Evolutionary conservation across 2,888 invertebrate species (phyloP), one percentile per base, ranked within the genome.

Genomic region (Zaprionus lineosus): DNA sequence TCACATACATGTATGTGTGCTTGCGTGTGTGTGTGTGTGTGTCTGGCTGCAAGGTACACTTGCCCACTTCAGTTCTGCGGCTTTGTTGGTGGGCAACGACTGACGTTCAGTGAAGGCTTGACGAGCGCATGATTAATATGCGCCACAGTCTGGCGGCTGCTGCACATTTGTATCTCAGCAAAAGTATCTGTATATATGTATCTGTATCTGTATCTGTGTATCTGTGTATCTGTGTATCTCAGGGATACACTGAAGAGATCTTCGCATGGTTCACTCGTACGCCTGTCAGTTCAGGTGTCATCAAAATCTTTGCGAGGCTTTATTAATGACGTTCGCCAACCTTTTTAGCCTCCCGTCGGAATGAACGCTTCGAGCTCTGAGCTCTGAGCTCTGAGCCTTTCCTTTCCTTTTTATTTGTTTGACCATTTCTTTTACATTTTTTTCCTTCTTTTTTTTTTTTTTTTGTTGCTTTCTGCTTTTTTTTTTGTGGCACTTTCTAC

Each of bases 41-140:
- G 58, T 59, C 52, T 33, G 68, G 59, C 48, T 70, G 63, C 57
- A 56, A 36, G 6, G 28, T 16, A 60, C 67, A 58, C 50, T 68
- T 70, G 69, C 29, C 52, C 65, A 69, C 69, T 69, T 57, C 53
- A 70, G 44, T 53, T 52, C 14, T 36, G 56, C 61, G 53, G 68
- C 78, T 62, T 74, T 81, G 85, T 82, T 72, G 85, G 83, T 86
- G 84, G 84, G 68, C 68, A 67, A 12, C 59, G 19, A 55, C 65
- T 29, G 51, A 43, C 61, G 50, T 29, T 46, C 51, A 24, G 53
- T 64, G 75, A 69, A 56, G 59, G 64, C 67, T 64, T 79, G 84
- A 86, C 82, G 76, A 85, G 75, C 76, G 40, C 73, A 85, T 86
- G 87, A 86, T 87, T 86, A 86, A 86, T 86, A 74, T 79, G 69